Percentiles rank a stretch among this genome's conserved stretches.
These are phyloP conservation scores for Acleris cristana DNA, from an alignment of 2,888 invertebrate species.

Conservation along the genomic window DNA sequence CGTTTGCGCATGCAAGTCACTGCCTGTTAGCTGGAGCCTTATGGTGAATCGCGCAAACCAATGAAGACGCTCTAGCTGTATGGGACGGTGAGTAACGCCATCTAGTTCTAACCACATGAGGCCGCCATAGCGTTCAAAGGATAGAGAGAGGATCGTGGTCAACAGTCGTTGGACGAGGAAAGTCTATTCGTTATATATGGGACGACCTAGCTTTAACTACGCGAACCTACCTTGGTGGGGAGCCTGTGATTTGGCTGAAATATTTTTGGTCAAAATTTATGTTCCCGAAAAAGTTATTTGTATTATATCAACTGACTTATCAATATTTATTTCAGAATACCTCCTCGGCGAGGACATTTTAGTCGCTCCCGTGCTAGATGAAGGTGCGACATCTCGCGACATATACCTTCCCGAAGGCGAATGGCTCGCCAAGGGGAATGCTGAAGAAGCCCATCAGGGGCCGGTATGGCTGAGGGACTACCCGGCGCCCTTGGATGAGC, in stretches of 20 bases:
- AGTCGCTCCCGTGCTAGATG: conserved; percentile 89
- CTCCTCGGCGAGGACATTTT: conserved; percentile 90
- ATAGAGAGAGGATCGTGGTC: not conserved
- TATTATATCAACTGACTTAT: not conserved
- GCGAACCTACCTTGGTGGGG: too few relatives aligned
- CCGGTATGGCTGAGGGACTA: conserved; percentile 86
- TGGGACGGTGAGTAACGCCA: conserved; percentile 77
- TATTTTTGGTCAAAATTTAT: too few relatives aligned
- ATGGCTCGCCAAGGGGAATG: conserved; percentile 87
- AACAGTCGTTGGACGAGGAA: not conserved
- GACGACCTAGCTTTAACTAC: too few relatives aligned
- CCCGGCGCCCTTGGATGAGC: conserved; percentile 85
- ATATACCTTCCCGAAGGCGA: conserved; percentile 90
- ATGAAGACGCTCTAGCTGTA: conserved; percentile 83
- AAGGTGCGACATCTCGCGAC: conserved; percentile 85
- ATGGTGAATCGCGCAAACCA: conserved; percentile 92
- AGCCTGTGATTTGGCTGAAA: too few relatives aligned
- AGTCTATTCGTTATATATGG: too few relatives aligned
- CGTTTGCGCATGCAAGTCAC: too few relatives aligned
- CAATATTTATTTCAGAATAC: conserved; percentile 84
- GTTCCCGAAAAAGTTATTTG: too few relatives aligned
- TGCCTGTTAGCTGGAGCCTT: too few relatives aligned
- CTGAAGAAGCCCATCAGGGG: conserved; percentile 74
- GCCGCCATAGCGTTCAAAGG: not conserved
- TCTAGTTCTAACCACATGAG: not conserved